Base-by-base conservation (phyloP, 2,797 vertebrate genomes). In the Leucoraja ocellata region DNA sequence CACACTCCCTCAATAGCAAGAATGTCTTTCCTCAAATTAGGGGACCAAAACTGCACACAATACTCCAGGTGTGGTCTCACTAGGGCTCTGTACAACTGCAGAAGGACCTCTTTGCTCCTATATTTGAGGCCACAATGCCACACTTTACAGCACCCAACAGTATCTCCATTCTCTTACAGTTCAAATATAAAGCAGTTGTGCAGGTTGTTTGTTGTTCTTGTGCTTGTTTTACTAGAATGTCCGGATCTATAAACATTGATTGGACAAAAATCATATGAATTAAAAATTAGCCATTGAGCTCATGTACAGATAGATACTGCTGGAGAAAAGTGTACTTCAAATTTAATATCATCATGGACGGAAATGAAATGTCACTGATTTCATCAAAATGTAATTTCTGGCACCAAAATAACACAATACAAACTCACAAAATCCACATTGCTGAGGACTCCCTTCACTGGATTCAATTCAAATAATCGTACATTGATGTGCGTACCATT, bases 381-480 rank as follows among this genome's bases (percentile, higher is more conserved):
- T 86, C 58, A 86, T 86, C 58, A 65, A 61, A 65, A 65, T 32
- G 61, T 65, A 65, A 88, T 88, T 23, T 68, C n/a, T 86, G 7
- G 0, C 18, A 36, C 84, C 63, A 65, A 86, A 86, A 63, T 86
- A 86, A 32, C 83, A 88, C 61, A 68, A 88, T 68, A 88, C 61
- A 68, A 23, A 36, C 61, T 63, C 84, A 36, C 61, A 88, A 88
- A 10, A 68, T 32, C 18, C 84, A 68, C n/a, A 68, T 68, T 88
- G 14, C 63, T 68, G n/a, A 88, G n/a, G 63, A 88, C 2, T 16
- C 63, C 61, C 84, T 88, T 88, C 84, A 88, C n/a, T 88, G 84
- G 61, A 88, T 68, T 68, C 63, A 88, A 88, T 68, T 88, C 63
- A 88, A 88, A 88, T 88, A 88, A 68, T 88, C 32, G 16, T 68